These are phyloP conservation scores for Brassicogethes aeneus DNA, from an alignment of 2,888 invertebrate species.

Conservation along the genomic window DNA sequence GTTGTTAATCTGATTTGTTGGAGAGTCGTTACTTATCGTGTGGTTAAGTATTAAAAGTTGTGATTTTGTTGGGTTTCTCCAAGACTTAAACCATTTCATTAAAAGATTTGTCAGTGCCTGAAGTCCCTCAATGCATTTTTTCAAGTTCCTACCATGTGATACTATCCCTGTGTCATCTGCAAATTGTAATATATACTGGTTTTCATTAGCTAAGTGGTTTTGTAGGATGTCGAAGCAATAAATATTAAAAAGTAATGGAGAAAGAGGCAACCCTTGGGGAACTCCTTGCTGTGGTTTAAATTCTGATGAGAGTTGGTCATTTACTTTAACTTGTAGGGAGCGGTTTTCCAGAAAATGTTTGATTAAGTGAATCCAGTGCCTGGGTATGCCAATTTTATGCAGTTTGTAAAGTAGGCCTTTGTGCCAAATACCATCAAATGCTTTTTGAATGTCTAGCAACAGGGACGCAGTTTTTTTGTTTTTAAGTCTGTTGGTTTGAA, in stretches of 20 bases:
- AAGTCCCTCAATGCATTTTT: neutral
- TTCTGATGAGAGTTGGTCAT: neutral
- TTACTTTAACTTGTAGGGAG: neutral
- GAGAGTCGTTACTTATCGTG: conserved; percentile 5
- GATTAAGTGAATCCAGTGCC: neutral
- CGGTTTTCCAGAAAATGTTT: neutral
- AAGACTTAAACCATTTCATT: conserved; percentile 2
- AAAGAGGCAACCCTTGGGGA: conserved; percentile 1
- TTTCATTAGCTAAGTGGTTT: conserved; percentile 1
- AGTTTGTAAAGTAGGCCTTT: conserved; percentile 4
- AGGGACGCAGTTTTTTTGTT: conserved; percentile 1
- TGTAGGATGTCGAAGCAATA: conserved; percentile 3
- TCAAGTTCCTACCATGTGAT: conserved; percentile 2
- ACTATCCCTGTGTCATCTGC: conserved; percentile 4
- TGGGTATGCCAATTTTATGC: neutral
- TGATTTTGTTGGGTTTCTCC: conserved; percentile 6
- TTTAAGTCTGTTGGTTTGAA: conserved; percentile 1
- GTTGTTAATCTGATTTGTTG: conserved; percentile 1
- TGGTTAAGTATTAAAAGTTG: conserved; percentile 6
- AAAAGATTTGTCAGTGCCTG: conserved; percentile 2
- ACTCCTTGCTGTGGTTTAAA: conserved; percentile 2
- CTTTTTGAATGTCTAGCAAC: conserved; percentile 3
- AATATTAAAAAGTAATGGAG: conserved; percentile 2
- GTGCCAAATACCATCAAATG: conserved; percentile 8
- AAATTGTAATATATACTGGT: conserved; percentile 4